phyloP scores from a whole-genome alignment of 2,113 vertebrate species.

The Calyptommatus sinebrachiatus region DNA sequence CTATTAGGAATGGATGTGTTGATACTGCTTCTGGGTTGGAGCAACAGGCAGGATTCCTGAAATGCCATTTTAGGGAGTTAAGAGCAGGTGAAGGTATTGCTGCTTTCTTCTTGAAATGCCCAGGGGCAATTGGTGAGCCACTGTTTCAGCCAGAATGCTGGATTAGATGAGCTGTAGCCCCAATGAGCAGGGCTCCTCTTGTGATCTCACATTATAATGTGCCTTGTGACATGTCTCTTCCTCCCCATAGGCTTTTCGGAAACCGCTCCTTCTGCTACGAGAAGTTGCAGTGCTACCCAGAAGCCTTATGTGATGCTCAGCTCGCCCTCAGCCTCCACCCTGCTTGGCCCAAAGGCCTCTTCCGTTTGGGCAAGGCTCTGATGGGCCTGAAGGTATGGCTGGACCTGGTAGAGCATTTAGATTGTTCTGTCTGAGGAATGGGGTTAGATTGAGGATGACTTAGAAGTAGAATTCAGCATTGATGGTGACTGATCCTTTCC shows the following conservation, averaged over 20 bases:
- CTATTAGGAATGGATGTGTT: too few species aligned
- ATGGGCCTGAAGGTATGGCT: constrained; percentile 79
- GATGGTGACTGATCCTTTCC: neutral
- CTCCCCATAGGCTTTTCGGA: constrained; percentile 77
- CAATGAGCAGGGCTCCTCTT: too few species aligned
- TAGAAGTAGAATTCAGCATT: neutral
- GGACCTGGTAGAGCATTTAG: neutral
- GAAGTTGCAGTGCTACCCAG: constrained; percentile 68
- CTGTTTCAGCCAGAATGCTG: neutral
- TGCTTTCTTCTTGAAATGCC: too few species aligned
- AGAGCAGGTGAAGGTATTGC: too few species aligned
- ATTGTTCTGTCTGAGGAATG: neutral
- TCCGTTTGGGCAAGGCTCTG: constrained; percentile 84
- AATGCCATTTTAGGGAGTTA: too few species aligned
- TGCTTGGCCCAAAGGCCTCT: constrained; percentile 81
- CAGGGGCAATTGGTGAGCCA: too few species aligned
- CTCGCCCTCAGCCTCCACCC: constrained; percentile 72
- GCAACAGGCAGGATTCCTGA: too few species aligned
- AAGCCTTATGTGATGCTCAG: constrained; percentile 77
- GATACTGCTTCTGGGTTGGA: too few species aligned
- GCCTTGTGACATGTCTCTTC: too few species aligned
- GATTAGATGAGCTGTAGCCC: too few species aligned
- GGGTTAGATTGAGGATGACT: neutral
- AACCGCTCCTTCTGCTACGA: constrained; percentile 88
- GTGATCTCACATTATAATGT: too few species aligned